Evolutionary conservation across 2,113 vertebrate species (phyloP).

Genomic region (Tor tambroides): DNA sequence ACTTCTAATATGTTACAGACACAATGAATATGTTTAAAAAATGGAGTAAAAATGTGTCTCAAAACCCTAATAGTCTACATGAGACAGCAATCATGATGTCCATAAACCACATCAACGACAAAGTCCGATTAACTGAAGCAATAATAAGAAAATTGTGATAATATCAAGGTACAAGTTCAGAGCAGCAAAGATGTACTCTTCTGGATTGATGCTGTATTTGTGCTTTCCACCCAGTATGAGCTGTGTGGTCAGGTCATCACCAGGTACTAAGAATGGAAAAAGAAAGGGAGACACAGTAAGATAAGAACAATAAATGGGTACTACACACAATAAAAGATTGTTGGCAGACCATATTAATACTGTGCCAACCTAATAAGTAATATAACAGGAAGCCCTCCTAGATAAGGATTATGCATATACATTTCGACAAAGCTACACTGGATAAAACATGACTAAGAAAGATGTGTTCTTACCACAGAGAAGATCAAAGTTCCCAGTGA

Average conservation of each 20-base stretch:
- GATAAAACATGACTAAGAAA: background rate
- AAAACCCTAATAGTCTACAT: background rate
- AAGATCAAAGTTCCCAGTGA: conserved; percentile 80
- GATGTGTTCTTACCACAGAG: conserved; percentile 77
- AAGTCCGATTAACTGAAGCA: conserved; percentile 75
- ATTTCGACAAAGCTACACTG: background rate
- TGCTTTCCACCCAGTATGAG: conserved; percentile 79
- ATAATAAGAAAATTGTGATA: conserved; percentile 76
- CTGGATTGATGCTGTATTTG: conserved; percentile 73
- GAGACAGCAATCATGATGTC: background rate
- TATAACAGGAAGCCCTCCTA: background rate
- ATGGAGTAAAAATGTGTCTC: background rate
- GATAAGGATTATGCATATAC: background rate
- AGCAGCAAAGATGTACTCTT: conserved; percentile 83
- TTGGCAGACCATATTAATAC: too few species aligned
- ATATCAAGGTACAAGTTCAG: conserved; percentile 85
- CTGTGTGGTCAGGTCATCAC: conserved; percentile 81
- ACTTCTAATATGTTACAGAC: background rate
- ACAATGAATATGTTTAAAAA: background rate
- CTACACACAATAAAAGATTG: too few species aligned
- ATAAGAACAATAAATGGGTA: too few species aligned
- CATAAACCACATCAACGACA: conserved; percentile 37
- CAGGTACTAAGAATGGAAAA: conserved; percentile 71
- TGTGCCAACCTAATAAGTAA: conserved; percentile 16
- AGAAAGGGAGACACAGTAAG: background rate